phyloP scores from a whole-genome alignment of 2,888 invertebrate genomes.

The Aleiodes leptofemur region DNA sequence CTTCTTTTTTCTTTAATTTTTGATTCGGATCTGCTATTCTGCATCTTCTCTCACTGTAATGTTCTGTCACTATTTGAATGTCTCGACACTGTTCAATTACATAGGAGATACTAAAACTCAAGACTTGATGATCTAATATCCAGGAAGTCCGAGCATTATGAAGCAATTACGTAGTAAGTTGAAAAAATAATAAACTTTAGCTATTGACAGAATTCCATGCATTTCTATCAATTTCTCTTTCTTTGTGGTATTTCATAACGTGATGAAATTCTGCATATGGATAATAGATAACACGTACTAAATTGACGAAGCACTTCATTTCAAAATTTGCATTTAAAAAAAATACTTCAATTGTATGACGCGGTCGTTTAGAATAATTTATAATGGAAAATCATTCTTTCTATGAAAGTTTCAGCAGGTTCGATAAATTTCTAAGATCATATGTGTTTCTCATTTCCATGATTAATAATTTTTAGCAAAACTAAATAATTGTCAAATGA shows the following conservation, averaged over 20 bases:
- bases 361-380: too few species aligned
- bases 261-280: background rate
- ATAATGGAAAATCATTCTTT: too few species aligned
- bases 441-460: too few species aligned
- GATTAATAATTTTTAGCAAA: too few species aligned
- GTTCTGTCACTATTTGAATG: too few species aligned
- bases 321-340: too few species aligned
- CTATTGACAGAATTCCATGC: background rate
- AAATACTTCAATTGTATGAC: too few species aligned
- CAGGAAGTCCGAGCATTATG: background rate
- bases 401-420: too few species aligned
- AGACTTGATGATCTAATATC: background rate
- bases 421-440: too few species aligned
- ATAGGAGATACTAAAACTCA: background rate
- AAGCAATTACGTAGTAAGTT: background rate
- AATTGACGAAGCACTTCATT: too few species aligned
- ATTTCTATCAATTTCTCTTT: background rate
- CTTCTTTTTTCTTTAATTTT: too few species aligned
- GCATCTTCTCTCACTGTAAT: background rate
- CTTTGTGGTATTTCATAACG: background rate
- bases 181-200: background rate
- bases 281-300: background rate
- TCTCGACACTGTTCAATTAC: background rate
- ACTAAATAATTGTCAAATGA: too few species aligned
- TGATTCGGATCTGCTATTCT: background rate